Evolutionary conservation across 2,797 vertebrate species (phyloP), one percentile per base, ranked within the genome.

Genomic region (Neosalanx taihuensis): DNA sequence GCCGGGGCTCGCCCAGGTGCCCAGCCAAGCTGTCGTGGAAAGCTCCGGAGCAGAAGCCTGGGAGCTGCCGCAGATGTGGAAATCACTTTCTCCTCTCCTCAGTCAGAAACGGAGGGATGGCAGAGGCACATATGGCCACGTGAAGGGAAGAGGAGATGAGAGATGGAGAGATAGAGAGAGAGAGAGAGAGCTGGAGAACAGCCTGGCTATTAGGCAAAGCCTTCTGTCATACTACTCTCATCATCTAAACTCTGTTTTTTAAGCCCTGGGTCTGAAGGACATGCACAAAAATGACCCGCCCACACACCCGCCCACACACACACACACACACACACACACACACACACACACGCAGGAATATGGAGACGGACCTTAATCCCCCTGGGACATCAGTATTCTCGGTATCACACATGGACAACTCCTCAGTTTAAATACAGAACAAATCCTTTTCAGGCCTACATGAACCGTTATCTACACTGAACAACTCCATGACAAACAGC

Each of bases 131-230:
- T 79, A 81, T 79, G 81, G 79, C 41, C 15, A n/a, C 51, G 4
- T 17, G 30, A 71, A 67, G 66, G 17, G 51, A 79, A n/a, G 17
- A 41, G 65, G 72, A 31, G 65, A 37, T 53, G 15, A 64, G 72
- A 31, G 65, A 37, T 53, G 15, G 18, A 29, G 51, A 30, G n/a
- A 64, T 26, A 35, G 53, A 67, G 67, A 10, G 41, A 51, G 75
- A 30, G 29, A 56, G 75, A 72, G 61, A 76, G 77, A 66, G 72
- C 74, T 72, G 62, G 72, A 75, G 79, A 87, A 87, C 87, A 90
- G 87, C 82, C 80, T 73, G 84, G 83, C 81, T 85, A 88, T 89
- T 85, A 89, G 87, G 80, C 79, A 79, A 81, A 85, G 82, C 86
- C 88, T 86, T 88, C 86, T 90, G 87, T 87, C 83, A 85, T 73